Evolutionary conservation across 2,797 vertebrate genomes (phyloP).

Genomic region (Sebastes nivosus): DNA sequence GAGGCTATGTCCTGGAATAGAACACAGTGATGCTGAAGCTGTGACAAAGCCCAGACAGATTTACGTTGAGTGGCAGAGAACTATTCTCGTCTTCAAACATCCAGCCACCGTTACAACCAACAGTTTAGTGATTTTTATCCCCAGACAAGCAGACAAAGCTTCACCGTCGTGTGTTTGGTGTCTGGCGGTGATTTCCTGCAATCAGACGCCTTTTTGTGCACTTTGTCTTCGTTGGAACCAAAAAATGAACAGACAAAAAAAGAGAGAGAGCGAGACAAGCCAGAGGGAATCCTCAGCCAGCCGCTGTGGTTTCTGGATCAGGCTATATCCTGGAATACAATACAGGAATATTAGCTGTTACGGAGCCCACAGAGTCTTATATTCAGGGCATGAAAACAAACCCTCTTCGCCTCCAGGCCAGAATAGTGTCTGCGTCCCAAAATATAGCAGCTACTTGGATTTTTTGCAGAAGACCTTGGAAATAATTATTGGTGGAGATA

Average conservation of each 20-base stretch:
- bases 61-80: conserved; percentile 43
- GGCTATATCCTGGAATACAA: conserved; percentile 62
- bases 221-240: conserved; percentile 46
- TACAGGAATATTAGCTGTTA: conserved; percentile 43
- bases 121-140: conserved; percentile 10
- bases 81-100: conserved; percentile 55
- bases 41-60: conserved; percentile 50
- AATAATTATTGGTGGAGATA: conserved; percentile 22
- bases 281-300: conserved; percentile 48
- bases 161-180: conserved; percentile 25
- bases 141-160: conserved; percentile 15
- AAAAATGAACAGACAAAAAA: conserved; percentile 8
- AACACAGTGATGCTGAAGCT: conserved; percentile 31
- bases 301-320: conserved; percentile 53
- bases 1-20: conserved; percentile 59
- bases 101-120: background rate
- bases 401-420: background rate
- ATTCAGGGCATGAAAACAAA: conserved; percentile 43
- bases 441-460: conserved; percentile 1
- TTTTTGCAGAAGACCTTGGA: background rate
- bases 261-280: background rate
- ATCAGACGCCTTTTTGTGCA: conserved; percentile 34
- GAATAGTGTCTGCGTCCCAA: background rate
- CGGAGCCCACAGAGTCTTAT: conserved; percentile 17
- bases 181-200: conserved; percentile 40